Percentiles rank a stretch among this genome's conserved stretches.
These are phyloP conservation scores for Myiotriccus ornatus DNA, from an alignment of 2,797 vertebrate species.

Conservation along the genomic window DNA sequence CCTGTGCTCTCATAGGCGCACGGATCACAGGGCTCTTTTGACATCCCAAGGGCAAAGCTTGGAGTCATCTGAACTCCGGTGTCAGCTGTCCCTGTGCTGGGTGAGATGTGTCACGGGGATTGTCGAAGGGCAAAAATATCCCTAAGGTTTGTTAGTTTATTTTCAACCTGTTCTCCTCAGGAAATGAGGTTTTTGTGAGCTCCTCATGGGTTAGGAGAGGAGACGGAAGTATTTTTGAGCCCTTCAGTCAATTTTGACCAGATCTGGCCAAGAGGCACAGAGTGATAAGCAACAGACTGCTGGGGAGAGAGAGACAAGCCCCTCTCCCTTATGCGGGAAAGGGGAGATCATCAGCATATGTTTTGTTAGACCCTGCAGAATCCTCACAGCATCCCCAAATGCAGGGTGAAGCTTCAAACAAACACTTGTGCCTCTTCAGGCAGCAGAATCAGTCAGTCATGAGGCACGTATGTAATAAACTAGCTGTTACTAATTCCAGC, in stretches of 20 bases:
- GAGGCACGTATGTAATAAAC: not conserved
- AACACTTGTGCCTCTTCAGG: not conserved
- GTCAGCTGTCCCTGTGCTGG: conserved; percentile 24
- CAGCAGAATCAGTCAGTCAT: not conserved
- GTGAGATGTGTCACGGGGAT: conserved; percentile 3
- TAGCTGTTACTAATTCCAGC: not conserved
- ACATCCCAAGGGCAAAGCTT: conserved; percentile 42
- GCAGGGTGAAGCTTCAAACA: not conserved
- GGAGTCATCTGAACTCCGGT: not conserved
- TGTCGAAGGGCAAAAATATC: conserved; percentile 24
- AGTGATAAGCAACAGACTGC: not conserved
- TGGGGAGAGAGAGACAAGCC: not conserved
- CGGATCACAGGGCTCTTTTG: not conserved
- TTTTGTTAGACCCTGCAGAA: not conserved
- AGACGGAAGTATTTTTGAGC: not conserved
- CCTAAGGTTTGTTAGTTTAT: not conserved
- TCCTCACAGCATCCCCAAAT: not conserved
- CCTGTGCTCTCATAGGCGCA: not conserved
- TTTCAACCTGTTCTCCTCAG: conserved; percentile 8
- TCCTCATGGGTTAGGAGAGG: not conserved
- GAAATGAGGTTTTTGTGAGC: not conserved
- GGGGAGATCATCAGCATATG: not conserved
- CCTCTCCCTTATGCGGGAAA: not conserved
- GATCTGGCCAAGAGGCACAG: not conserved
- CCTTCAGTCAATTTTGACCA: not conserved